Base-by-base conservation (phyloP, 2,797 vertebrate species). In the Bradypodion pumilum region DNA sequence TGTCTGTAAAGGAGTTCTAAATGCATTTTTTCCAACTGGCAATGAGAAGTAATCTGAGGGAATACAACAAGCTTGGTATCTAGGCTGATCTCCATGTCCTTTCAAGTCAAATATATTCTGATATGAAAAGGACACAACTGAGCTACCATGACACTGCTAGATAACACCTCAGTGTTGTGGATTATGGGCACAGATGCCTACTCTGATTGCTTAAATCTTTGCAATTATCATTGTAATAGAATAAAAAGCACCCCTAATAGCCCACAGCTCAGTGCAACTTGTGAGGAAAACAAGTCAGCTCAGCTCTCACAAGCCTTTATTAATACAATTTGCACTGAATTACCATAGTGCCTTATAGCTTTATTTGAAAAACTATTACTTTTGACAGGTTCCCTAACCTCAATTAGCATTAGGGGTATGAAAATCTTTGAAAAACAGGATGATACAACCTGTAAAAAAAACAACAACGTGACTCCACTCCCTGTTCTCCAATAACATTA, bases 41-140 rank as follows among this genome's bases (percentile, higher is more conserved):
- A 82, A 79, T 37, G 32, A 84, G 83, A 15, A 1, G 44, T 70
- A 52, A 12, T 60, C 21, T 70, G 25, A 46, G 70, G 72, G 85
- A 92, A 78, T 23, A 65, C 76, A 85, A 81, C 3, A n/a, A 76
- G 63, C 66, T 16, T 49, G 46, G 74, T 27, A 74, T 23, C 13
- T 44, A 78, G 77, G 65, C 79, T 83, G 59, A 46, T 84, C 85
- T 87, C 15, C 85, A 21, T 27, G 69, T n/a, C 83, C 82, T 73
- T 89, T 89, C 89, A 92, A 91, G 78, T 85, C 42, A 85, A 89
- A 89, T 85, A 27, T n/a, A 83, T 35, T 4, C 69, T 46, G 60
- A 74, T 84, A 88, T 74, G 73, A 73, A 84, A 90, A 78, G 62
- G 52, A 76, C 79, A 42, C 7, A 60, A 46, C 62, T 19, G 82